phyloP scores from a whole-genome alignment of 2,113 vertebrate species.

The Ptilonorhynchus violaceus region DNA sequence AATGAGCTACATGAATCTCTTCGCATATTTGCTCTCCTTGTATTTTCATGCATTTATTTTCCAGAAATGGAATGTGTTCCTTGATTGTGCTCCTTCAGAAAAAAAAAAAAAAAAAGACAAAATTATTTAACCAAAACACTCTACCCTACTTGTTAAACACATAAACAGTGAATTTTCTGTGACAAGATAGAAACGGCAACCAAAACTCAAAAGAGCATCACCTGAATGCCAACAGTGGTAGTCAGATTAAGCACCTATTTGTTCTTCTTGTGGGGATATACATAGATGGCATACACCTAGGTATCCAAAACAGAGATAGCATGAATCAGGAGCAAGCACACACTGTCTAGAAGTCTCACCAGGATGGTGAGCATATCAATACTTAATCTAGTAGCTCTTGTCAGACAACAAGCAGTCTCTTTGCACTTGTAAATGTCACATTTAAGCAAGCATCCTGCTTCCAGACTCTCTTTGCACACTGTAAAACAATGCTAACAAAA shows the following conservation, averaged over 20 bases:
- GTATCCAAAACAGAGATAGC: neutral
- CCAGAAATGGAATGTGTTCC: neutral
- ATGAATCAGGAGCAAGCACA: neutral
- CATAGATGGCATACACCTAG: neutral
- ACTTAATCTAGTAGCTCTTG: neutral
- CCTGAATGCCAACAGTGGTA: neutral
- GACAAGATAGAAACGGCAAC: neutral
- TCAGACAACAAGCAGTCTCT: neutral
- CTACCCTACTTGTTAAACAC: neutral
- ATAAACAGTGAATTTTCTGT: neutral
- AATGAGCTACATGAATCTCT: neutral
- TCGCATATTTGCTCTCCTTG: neutral
- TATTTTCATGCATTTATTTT: neutral
- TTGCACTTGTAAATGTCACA: neutral
- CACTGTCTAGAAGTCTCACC: neutral
- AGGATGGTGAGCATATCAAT: neutral
- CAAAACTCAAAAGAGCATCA: neutral
- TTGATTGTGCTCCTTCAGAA: neutral
- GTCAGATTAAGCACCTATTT: neutral
- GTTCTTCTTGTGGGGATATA: neutral
- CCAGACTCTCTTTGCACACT: neutral
- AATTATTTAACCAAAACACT: neutral
- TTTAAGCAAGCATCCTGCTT: neutral
- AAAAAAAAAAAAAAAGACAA: no score
- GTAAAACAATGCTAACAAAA: neutral